These are phyloP conservation scores for Stenolophus ochropezus DNA, from an alignment of 2,888 invertebrate species.

Conservation along the genomic window DNA sequence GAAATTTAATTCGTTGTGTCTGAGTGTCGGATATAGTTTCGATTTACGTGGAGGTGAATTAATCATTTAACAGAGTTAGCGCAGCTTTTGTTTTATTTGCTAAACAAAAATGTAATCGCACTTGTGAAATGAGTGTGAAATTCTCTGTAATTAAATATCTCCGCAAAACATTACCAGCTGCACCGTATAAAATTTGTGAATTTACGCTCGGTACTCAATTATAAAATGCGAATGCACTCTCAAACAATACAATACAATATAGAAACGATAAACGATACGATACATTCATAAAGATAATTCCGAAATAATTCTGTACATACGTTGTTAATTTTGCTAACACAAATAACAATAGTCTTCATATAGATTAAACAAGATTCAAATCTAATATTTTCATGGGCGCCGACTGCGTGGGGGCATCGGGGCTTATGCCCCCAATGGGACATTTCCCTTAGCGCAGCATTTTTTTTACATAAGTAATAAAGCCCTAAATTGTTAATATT, in stretches of 20 bases:
- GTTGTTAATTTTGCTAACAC: no score
- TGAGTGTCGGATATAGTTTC: slow-evolving; percentile 12
- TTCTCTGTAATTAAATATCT: slow-evolving; percentile 24
- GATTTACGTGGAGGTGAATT: slow-evolving; percentile 20
- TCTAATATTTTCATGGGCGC: no score
- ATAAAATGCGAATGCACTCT: neutral
- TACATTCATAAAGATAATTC: no score
- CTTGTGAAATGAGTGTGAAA: slow-evolving; percentile 36
- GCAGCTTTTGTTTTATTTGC: slow-evolving; percentile 24
- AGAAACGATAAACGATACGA: no score
- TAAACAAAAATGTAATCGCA: slow-evolving; percentile 22
- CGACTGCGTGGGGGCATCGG: no score
- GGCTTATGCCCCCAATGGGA: no score
- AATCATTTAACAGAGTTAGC: slow-evolving; percentile 22
- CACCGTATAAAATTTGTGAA: neutral
- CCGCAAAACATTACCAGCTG: neutral
- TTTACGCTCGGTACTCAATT: neutral
- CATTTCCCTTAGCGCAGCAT: no score
- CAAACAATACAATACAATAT: neutral
- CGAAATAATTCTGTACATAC: no score
- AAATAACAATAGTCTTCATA: no score
- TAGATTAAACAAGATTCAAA: no score
- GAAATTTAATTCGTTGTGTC: slow-evolving; percentile 22
- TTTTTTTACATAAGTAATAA: no score
- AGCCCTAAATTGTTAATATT: no score